Conservation (phyloP, 2,888 invertebrate species). For the Eretmocerus hayati region DNA sequence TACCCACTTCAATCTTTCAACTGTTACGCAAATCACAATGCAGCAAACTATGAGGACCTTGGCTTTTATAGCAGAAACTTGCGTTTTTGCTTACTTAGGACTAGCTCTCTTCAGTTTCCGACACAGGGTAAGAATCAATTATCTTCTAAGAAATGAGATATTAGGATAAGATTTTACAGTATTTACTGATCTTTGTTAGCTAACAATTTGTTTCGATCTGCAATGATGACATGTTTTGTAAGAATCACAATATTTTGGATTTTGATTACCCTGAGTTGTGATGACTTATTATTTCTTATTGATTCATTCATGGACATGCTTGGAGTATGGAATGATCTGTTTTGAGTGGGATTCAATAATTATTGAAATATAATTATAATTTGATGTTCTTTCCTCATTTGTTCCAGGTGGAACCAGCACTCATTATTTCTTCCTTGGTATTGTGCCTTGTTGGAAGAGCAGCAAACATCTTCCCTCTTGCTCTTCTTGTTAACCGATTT, state of each 20-base stretch:
- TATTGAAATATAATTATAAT: background rate
- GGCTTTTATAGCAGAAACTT: slow-evolving; percentile 96
- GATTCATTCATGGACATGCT: too few relatives aligned
- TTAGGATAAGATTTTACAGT: too few relatives aligned
- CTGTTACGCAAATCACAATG: slow-evolving; percentile 98
- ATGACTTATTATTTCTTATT: too few relatives aligned
- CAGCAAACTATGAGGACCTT: slow-evolving; percentile 97
- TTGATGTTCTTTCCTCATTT: slow-evolving; percentile 4
- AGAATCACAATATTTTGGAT: too few relatives aligned
- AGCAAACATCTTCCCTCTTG: slow-evolving; percentile 93
- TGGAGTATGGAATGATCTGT: too few relatives aligned
- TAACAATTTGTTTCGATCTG: too few relatives aligned
- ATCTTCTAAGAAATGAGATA: too few relatives aligned
- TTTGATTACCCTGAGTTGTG: too few relatives aligned
- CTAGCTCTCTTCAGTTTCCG: slow-evolving; percentile 91
- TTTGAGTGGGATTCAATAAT: background rate
- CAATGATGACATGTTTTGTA: too few relatives aligned
- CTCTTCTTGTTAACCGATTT: slow-evolving; percentile 89
- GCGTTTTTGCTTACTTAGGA: slow-evolving; percentile 97
- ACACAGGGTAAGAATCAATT: slow-evolving; percentile 61
- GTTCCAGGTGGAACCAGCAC: slow-evolving; percentile 61
- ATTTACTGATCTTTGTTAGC: too few relatives aligned
- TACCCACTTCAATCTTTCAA: slow-evolving; percentile 96
- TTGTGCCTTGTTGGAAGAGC: slow-evolving; percentile 89
- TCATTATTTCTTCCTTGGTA: slow-evolving; percentile 91